Base-by-base conservation (phyloP, 2,888 invertebrate genomes). In the Conops quadrifasciatus region DNA sequence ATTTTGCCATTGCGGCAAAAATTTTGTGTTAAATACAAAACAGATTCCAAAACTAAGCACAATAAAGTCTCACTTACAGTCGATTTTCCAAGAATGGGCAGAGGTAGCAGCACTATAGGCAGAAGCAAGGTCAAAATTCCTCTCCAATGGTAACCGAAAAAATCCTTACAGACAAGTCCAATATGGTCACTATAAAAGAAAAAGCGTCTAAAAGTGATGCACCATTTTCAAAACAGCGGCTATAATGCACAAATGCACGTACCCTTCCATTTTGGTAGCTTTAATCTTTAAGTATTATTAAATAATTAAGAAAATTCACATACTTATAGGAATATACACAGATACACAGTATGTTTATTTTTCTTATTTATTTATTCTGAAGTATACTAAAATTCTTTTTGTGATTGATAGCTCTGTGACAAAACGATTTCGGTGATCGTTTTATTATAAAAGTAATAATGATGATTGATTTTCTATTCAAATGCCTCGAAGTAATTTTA, bases 71-170 rank as follows among this genome's bases (percentile, higher is more conserved):
- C 49, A 67, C 74, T 74, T 72, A 76, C 76, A 47, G 9, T 45
- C 66, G 49, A 26, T 11, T 24, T 47, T 53, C 51, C 58, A 19
- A 74, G 15, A 9, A 75, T 24, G 0, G 60, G 53, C 21, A 76
- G 16, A 2, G 93, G 92, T 64, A 92, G 82, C 13, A 93, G 84
- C 1, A 90, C 69, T 13, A 93, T 74, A 0, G 93, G 93, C 77
- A 91, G 90, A 28, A 91, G 65, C 24, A 92, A 84, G n/a, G 91
- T 88, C 71, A 93, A 86, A 0, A 92, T 76, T 0, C 91, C 89
- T 81, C 89, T 90, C 93, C 93, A 93, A 82, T 93, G 93, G 73
- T 91, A 87, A 19, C 86, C 83, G 19, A 89, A 77, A 79, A 90
- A 90, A 51, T 72, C 58, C 26, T n/a, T 45, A n/a, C 24, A 59